A percentile compares a stretch with the other conserved stretches of the same genome.
These are phyloP conservation scores for Stichopus horrens DNA, from an alignment of 53 echinoderm and acorn worm species.

Conservation along the genomic window DNA sequence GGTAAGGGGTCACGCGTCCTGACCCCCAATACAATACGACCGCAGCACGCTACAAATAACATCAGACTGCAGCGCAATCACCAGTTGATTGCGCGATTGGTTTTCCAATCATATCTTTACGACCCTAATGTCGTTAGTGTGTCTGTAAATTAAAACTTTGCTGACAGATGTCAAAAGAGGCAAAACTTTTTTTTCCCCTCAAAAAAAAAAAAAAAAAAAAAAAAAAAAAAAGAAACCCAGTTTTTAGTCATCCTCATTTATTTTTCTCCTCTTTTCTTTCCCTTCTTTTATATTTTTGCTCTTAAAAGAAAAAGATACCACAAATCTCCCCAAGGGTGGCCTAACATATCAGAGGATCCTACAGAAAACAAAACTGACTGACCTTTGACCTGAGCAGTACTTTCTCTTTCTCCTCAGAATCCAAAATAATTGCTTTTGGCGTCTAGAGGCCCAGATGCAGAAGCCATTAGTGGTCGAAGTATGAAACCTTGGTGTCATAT, in stretches of 20 bases:
- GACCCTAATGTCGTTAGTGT: conserved; percentile 20
- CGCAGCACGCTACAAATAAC: conserved; percentile 9
- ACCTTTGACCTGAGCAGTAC: conserved; percentile 35
- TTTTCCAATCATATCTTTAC: conserved; percentile 20
- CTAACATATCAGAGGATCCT: conserved; percentile 8
- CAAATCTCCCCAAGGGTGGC: conserved; percentile 43
- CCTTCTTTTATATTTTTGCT: background rate
- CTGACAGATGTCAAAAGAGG: conserved; percentile 11
- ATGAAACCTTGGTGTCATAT: conserved; percentile 17
- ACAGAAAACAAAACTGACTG: conserved; percentile 25
- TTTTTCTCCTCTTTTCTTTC: background rate
- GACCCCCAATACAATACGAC: conserved; percentile 7
- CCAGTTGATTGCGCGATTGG: conserved; percentile 20
- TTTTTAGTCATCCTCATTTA: background rate
- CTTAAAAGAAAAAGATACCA: background rate
- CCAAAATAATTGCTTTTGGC: conserved; percentile 44
- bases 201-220: too few relatives aligned
- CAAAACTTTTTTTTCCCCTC: background rate
- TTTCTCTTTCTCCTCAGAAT: conserved; percentile 20
- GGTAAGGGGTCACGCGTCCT: background rate
- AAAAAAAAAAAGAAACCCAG: background rate
- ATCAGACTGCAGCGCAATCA: background rate
- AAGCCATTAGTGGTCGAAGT: conserved; percentile 9
- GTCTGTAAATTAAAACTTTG: conserved; percentile 40
- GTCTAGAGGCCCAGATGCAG: conserved; percentile 19